Percentiles rank a stretch among this genome's conserved stretches.
phyloP scores from a whole-genome alignment of 1,140 invertebrate species.

The Matsumurasca onukii region DNA sequence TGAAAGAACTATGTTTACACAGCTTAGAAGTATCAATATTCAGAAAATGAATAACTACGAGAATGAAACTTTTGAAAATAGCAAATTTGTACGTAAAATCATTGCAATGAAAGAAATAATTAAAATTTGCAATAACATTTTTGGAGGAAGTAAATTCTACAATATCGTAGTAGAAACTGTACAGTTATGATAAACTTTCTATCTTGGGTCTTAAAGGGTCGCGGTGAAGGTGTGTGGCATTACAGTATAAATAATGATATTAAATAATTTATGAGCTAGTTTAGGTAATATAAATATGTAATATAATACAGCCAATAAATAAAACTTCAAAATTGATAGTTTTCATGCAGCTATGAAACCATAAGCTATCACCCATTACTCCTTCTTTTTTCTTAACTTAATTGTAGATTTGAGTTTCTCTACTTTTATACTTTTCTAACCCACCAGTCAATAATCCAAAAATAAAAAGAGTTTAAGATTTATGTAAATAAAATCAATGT shows the following conservation, averaged over 20 bases:
- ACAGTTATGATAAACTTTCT: slow-evolving; percentile 20
- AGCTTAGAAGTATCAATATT: too few species aligned
- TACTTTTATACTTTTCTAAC: background rate
- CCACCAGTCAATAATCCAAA: slow-evolving; percentile 21
- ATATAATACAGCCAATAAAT: slow-evolving; percentile 14
- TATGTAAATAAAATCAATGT: slow-evolving; percentile 22
- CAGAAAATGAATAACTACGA: too few species aligned
- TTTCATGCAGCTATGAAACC: too few species aligned
- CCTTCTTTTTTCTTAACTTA: too few species aligned
- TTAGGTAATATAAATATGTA: slow-evolving; percentile 28
- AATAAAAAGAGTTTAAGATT: slow-evolving; percentile 12
- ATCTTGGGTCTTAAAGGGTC: slow-evolving; percentile 1
- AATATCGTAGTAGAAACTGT: slow-evolving; percentile 1
- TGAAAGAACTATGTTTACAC: too few species aligned
- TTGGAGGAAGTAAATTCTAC: slow-evolving; percentile 14
- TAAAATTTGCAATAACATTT: too few species aligned
- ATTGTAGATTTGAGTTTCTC: slow-evolving; percentile 1
- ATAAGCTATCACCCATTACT: too few species aligned
- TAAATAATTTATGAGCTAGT: slow-evolving; percentile 24
- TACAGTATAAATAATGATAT: slow-evolving; percentile 26
- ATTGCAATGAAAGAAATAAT: too few species aligned
- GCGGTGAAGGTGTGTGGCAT: slow-evolving; percentile 28
- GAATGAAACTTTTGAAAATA: too few species aligned
- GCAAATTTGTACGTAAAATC: too few species aligned
- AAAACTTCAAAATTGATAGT: slow-evolving; percentile 11